Evolutionary conservation across 2,888 invertebrate genomes (phyloP).

Genomic region (Lapara coniferarum): DNA sequence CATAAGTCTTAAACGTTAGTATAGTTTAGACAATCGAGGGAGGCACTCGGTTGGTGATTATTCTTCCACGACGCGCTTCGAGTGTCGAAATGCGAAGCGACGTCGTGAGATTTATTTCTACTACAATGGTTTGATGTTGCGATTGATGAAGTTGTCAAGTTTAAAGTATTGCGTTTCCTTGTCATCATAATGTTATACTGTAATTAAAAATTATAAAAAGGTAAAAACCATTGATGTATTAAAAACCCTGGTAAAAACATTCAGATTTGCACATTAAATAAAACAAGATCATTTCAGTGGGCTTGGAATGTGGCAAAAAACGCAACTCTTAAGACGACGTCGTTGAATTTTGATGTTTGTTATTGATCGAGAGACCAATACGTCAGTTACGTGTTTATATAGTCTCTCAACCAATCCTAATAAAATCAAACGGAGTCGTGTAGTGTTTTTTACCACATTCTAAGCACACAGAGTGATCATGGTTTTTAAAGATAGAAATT

Average conservation of each 20-base stretch:
- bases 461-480: background rate
- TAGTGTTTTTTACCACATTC: too few relatives aligned
- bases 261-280: background rate
- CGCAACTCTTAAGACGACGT: too few relatives aligned
- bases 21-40: constrained; percentile 67
- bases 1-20: constrained; percentile 70
- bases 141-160: background rate
- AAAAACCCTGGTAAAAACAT: too few relatives aligned
- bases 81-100: constrained; percentile 10
- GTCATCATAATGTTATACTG: background rate
- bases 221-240: too few relatives aligned
- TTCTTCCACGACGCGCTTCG: constrained; percentile 11
- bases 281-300: too few relatives aligned
- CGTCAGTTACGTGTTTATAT: too few relatives aligned
- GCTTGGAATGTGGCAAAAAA: too few relatives aligned
- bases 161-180: background rate
- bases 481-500: background rate
- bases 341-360: too few relatives aligned
- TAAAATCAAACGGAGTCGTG: too few relatives aligned
- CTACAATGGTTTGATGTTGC: background rate
- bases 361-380: background rate
- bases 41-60: constrained; percentile 55
- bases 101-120: constrained; percentile 7
- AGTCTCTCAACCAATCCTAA: too few relatives aligned
- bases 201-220: too few relatives aligned